Conservation (phyloP, 1,140 invertebrate genomes). For the Nebria ingens region DNA sequence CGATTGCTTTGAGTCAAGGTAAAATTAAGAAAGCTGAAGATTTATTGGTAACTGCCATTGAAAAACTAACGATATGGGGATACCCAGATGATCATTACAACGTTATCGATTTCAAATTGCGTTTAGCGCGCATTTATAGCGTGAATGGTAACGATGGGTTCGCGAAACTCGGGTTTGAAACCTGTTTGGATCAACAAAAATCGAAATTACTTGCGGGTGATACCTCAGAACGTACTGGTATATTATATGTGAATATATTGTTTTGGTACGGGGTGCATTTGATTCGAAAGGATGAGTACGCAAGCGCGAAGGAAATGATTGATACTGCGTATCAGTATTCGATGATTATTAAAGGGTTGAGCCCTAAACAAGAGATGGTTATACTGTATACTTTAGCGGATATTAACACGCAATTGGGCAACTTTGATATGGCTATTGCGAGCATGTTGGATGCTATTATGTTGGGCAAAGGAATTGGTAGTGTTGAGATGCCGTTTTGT, state of each 20-base stretch:
- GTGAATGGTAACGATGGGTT: conserved; percentile 23
- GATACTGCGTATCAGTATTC: conserved; percentile 29
- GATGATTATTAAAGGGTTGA: conserved; percentile 27
- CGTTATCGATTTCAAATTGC: conserved; percentile 29
- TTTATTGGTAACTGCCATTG: conserved; percentile 25
- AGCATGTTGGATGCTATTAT: conserved; percentile 29
- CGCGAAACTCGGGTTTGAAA: conserved; percentile 29
- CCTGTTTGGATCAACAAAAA: conserved; percentile 29
- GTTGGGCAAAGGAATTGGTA: conserved; percentile 28
- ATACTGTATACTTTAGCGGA: conserved; percentile 29
- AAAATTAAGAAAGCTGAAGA: conserved; percentile 28
- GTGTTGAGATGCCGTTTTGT: conserved; percentile 29
- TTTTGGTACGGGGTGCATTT: conserved; percentile 33
- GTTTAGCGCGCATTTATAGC: conserved; percentile 29
- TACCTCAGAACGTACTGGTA: conserved; percentile 27
- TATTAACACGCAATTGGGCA: conserved; percentile 26
- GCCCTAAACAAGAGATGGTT: conserved; percentile 31
- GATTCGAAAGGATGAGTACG: conserved; percentile 24
- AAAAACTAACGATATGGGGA: conserved; percentile 21
- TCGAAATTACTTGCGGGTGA: conserved; percentile 26
- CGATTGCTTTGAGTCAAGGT: conserved; percentile 27
- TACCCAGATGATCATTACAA: conserved; percentile 21
- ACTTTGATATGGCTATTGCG: conserved; percentile 26
- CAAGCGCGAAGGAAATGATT: conserved; percentile 24
- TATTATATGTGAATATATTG: conserved; percentile 29